Base-by-base conservation (phyloP, 1,140 invertebrate genomes). In the Thalassaphorura encarpata region DNA sequence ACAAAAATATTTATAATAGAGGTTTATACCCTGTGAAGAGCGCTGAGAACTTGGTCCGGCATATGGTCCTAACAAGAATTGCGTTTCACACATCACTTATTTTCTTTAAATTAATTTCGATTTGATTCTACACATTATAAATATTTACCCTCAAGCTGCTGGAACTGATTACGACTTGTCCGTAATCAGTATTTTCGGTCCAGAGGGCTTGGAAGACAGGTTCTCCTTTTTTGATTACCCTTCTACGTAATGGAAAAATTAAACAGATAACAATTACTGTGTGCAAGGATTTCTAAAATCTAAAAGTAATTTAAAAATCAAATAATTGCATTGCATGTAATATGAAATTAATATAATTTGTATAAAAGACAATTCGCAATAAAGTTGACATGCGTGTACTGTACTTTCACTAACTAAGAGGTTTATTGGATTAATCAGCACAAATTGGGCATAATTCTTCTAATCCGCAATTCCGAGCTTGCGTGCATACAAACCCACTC, bases 61-160 rank as follows among this genome's bases (percentile, higher is more conserved):
- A 92, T 90, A 71, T 94, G 90, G 72, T 93, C 89, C 71, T 89
- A 86, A 50, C n/a, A n/a, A n/a, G n/a, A n/a, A n/a, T n/a, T n/a
- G n/a, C n/a, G n/a, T 8, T 8, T 8, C 8, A n/a, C 33, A 36
- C 33, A n/a, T 36, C 33, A 36, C n/a, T 11, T 11, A 11, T 36
- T 36, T 36, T 36, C n/a, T 36, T 36, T 8, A 36, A n/a, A n/a
- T n/a, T n/a, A n/a, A n/a, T n/a, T n/a, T n/a, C n/a, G n/a, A n/a
- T n/a, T n/a, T n/a, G n/a, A n/a, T n/a, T n/a, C n/a, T n/a, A n/a
- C n/a, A n/a, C n/a, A n/a, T n/a, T n/a, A n/a, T n/a, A n/a, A 11
- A 36, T 11, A 36, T 36, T 36, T n/a, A 26, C n/a, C n/a, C n/a
- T n/a, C n/a, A n/a, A 52, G 47, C 23, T 91, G 23, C 88, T 87